Conservation (phyloP, 2,113 vertebrate genomes). For the human (Homo sapiens) region DNA sequence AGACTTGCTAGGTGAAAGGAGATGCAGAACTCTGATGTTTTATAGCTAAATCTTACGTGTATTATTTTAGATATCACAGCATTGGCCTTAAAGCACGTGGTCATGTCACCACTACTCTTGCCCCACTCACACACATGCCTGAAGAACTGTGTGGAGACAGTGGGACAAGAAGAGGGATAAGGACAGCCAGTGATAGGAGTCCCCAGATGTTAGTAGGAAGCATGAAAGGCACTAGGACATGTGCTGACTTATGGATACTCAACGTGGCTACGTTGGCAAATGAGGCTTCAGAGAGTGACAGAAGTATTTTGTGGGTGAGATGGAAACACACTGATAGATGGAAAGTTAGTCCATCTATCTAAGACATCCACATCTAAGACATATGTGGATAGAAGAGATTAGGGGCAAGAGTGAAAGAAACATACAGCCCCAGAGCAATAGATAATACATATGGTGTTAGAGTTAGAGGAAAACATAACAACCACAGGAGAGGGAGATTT, state of each 20-base stretch:
- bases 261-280: not conserved
- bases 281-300: not conserved
- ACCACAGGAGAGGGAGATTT: not conserved
- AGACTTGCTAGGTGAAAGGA: not conserved
- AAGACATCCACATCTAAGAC: not conserved
- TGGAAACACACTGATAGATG: not conserved
- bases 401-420: slow-evolving; percentile 33
- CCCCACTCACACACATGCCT: not conserved
- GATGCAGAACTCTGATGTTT: not conserved
- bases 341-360: not conserved
- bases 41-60: not conserved
- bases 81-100: not conserved
- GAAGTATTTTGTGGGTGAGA: not conserved
- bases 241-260: not conserved
- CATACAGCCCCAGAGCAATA: slow-evolving; percentile 14
- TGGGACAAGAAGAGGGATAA: not conserved
- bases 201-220: not conserved
- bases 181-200: not conserved
- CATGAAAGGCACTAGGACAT: not conserved
- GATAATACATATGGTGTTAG: not conserved
- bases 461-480: not conserved
- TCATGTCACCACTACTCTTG: fast-evolving
- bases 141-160: not conserved
- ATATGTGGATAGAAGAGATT: not conserved
- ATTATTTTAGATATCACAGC: not conserved